Conservation (phyloP, 2,888 invertebrate species). For the Liodrosophila aerea region DNA sequence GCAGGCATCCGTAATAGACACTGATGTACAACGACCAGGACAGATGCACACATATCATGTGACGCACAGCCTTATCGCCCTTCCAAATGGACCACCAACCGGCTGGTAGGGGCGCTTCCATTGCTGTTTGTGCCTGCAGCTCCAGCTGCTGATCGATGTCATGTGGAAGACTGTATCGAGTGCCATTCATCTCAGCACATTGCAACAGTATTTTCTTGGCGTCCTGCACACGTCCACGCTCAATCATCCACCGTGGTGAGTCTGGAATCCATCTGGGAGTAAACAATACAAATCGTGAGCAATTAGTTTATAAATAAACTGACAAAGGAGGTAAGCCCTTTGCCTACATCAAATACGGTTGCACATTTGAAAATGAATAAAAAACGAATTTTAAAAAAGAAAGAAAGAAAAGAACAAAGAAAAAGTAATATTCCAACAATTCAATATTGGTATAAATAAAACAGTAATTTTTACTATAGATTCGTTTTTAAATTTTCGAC, state of each 20-base stretch:
- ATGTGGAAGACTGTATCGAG: conserved; percentile 79
- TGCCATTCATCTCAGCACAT: conserved; percentile 81
- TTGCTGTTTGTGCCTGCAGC: conserved; percentile 80
- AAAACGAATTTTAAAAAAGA: too few species aligned
- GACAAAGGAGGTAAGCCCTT: too few species aligned
- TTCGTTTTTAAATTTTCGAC: too few species aligned
- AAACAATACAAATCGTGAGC: not conserved
- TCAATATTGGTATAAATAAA: too few species aligned
- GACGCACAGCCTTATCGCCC: conserved; percentile 79
- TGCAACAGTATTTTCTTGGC: conserved; percentile 81
- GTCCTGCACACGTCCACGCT: conserved; percentile 80
- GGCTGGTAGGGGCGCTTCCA: conserved; percentile 80
- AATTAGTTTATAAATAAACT: too few species aligned
- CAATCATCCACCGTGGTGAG: conserved; percentile 83
- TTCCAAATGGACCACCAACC: conserved; percentile 82
- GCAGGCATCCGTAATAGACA: conserved; percentile 83
- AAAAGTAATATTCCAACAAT: too few species aligned
- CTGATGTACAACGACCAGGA: conserved; percentile 82
- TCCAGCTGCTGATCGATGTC: conserved; percentile 82
- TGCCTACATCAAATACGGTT: too few species aligned
- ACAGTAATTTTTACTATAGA: too few species aligned
- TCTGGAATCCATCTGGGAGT: conserved; percentile 82
- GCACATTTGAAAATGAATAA: too few species aligned
- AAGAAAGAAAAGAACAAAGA: too few species aligned
- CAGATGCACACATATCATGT: conserved; percentile 81